Percentiles rank a stretch among this genome's conserved stretches.
phyloP scores from a whole-genome alignment of 2,113 vertebrate genomes.

The Patagioenas fasciata region DNA sequence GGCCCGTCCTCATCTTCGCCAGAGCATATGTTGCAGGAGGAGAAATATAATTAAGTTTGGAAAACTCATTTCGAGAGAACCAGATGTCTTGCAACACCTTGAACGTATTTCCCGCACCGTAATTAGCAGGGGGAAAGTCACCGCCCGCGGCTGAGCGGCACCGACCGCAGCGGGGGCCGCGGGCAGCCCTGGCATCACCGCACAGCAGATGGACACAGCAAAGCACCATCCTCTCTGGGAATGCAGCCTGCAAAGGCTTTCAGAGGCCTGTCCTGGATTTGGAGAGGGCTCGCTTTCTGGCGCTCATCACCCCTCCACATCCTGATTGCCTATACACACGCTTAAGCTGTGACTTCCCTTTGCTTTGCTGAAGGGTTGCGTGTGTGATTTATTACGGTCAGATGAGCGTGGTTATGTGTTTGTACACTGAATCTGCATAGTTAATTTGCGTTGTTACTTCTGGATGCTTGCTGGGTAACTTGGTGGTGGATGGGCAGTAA shows the following conservation, averaged over 20 bases:
- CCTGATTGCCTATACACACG: not conserved
- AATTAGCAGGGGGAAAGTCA: not conserved
- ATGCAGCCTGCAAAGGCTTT: not conserved
- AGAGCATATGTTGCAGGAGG: not conserved
- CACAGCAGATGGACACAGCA: not conserved
- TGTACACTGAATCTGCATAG: rapidly evolving
- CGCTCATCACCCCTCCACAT: not conserved
- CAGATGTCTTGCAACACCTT: not conserved
- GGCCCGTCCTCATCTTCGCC: not conserved
- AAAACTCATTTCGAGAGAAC: not conserved
- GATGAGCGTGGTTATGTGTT: rapidly evolving
- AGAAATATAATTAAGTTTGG: not conserved
- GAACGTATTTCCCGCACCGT: not conserved
- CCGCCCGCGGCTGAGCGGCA: not conserved
- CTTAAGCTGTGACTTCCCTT: not conserved
- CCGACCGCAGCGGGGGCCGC: rapidly evolving
- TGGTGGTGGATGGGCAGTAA: not conserved
- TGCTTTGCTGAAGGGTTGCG: not conserved
- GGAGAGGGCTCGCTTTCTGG: not conserved
- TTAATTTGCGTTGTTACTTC: not conserved
- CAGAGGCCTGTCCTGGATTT: rapidly evolving
- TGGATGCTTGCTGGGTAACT: not conserved
- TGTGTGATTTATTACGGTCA: not conserved
- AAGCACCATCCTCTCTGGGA: not conserved
- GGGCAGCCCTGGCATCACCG: not conserved